Base-by-base conservation (phyloP, 2,888 invertebrate species). In the Dicycla oo region DNA sequence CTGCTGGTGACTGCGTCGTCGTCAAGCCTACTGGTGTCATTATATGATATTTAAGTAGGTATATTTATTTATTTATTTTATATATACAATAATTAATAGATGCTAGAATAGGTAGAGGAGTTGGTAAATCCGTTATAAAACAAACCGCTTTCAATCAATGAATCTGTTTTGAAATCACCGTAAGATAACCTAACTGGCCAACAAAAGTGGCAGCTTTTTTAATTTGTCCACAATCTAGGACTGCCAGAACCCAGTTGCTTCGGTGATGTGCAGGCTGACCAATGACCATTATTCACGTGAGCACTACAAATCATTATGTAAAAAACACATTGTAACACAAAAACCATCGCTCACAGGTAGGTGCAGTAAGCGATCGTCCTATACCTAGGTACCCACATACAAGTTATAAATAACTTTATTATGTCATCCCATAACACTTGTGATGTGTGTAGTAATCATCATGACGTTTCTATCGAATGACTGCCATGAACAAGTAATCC, bases 401-500 rank as follows among this genome's bases (percentile, higher is more conserved):
- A 67, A 53, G 49, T 47, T 57, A 56, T 64, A 54, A 54, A 77
- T 66, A 80, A 58, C 51, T 68, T 30, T 65, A 64, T 66, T 77
- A 72, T 81, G 69, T 69, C 66, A 80, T 75, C 67, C 54, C 34
- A 49, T 49, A 56, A 60, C 60, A 81, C 60, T 67, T 53, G 47
- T 51, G 26, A 60, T 54, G 18, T 47, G 13, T 69, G 54, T 54
- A 23, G 69, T 60, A 69, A 75, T 40, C n/a, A 20, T 63, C 20
- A 51, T 43, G 26, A 58, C n/a, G 40, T 26, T 54, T 60, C 26
- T 47, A 74, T 43, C n/a, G 43, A 61, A 40, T 34, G 18, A 60
- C 15, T 63, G 7, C n/a, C 40, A 60, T 20, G n/a, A 40, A 68
- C 54, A 79, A 54, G 49, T 71, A 43, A 66, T 53, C 40, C 51